Evolutionary conservation across 2,888 invertebrate species (phyloP).

Genomic region (Polyommatus iphigenia): DNA sequence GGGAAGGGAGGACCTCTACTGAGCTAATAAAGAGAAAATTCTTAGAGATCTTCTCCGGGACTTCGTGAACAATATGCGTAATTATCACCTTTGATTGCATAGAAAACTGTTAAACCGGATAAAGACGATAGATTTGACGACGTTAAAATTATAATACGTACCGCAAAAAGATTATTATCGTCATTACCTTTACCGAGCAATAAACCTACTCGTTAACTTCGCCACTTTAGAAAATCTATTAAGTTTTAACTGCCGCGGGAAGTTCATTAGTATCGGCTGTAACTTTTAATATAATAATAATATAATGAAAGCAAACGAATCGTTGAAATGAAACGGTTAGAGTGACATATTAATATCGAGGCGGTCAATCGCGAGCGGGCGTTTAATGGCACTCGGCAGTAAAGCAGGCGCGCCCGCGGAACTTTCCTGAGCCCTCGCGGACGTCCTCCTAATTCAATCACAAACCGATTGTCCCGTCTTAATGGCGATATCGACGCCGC

Average conservation of each 20-base stretch:
- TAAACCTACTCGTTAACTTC: background rate
- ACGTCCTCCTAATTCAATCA: conserved; percentile 34
- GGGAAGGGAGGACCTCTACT: no score
- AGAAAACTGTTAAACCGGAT: background rate
- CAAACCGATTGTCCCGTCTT: conserved; percentile 41
- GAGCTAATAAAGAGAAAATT: no score
- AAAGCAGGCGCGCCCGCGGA: background rate
- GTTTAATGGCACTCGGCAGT: background rate
- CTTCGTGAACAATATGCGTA: background rate
- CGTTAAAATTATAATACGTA: background rate
- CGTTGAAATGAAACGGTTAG: background rate
- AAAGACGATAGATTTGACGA: background rate
- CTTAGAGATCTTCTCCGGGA: background rate
- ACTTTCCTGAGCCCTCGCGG: background rate
- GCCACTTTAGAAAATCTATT: conserved; percentile 13
- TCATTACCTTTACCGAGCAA: background rate
- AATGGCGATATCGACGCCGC: conserved; percentile 34
- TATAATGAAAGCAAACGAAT: background rate
- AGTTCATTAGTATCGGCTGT: background rate
- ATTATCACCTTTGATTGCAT: background rate
- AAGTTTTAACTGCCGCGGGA: background rate
- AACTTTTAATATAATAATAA: conserved; percentile 2
- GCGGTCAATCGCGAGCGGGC: background rate
- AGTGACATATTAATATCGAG: conserved; percentile 6
- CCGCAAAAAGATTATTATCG: background rate